Evolutionary conservation across 2,797 vertebrate species (phyloP), one percentile per base, ranked within the genome.

Genomic region (Argya squamiceps): DNA sequence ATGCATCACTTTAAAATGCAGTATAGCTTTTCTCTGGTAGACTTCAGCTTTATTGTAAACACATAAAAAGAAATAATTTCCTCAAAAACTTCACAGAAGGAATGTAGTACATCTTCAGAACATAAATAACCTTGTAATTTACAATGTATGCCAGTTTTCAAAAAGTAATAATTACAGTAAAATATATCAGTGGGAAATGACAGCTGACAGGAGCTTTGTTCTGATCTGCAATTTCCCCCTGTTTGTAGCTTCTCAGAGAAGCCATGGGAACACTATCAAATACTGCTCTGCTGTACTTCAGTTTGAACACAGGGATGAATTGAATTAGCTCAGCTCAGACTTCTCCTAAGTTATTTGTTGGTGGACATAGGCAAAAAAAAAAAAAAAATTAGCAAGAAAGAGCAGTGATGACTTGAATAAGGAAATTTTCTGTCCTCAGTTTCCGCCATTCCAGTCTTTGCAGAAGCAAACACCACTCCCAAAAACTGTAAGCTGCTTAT

Each of bases 71-170:
- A 96, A 96, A 92, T 77, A 81, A 93, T 91, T 96, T 84, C 52
- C 92, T 93, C 68, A 88, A 95, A 94, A 97, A 75, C 85, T 93
- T 97, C 93, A 95, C 74, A 76, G 59, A 55, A 74, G 76, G 43
- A 95, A 86, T 94, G n/a, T 67, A 89, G 37, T 89, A 93, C 70
- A 86, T 86, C 60, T 96, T 90, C 84, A 76, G 85, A 96, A 92
- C 89, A 91, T 92, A 96, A 97, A 96, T 93, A 87, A 93, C 80
- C 86, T 97, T 93, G 71, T 89, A 95, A 95, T 97, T 96, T 92
- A 96, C 89, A 86, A 79, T 34, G 74, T 90, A 90, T 84, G 44
- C 50, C 55, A 76, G 70, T 82, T 94, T 93, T 92, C 71, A 77
- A 79, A 75, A 94, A 88, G 74, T 82, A 95, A 75, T 78, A 94